These are phyloP conservation scores for Ellobium chinense DNA, from an alignment of 2,888 invertebrate genomes.

Conservation along the genomic window DNA sequence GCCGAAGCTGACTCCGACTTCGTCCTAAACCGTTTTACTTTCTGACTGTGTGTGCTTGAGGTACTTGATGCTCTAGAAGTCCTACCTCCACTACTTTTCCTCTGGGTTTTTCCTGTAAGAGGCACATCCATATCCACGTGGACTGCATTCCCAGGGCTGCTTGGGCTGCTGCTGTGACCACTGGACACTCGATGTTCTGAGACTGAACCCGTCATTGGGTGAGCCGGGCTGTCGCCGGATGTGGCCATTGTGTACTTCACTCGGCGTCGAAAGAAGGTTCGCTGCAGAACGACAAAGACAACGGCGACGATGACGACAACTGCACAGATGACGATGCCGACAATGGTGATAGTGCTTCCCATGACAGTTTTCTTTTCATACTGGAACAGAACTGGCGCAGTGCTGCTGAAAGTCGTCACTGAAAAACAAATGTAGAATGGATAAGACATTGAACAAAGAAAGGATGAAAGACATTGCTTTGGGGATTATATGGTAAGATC, in stretches of 20 bases:
- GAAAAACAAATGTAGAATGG: background rate
- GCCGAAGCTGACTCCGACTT: background rate
- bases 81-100: constrained; percentile 36
- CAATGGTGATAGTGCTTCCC: constrained; percentile 72
- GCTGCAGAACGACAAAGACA: constrained; percentile 69
- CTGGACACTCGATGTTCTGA: constrained; percentile 2
- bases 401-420: constrained; percentile 16
- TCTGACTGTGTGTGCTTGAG: constrained; percentile 60
- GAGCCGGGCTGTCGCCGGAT: constrained; percentile 64
- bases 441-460: too few relatives aligned
- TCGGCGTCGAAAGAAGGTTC: constrained; percentile 58
- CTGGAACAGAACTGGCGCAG: constrained; percentile 47
- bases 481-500: too few relatives aligned
- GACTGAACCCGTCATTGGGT: constrained; percentile 33
- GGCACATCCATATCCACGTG: constrained; percentile 71
- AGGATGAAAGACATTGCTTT: too few relatives aligned
- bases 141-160: constrained; percentile 51
- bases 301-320: constrained; percentile 66
- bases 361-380: constrained; percentile 56
- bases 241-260: constrained; percentile 70
- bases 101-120: constrained; percentile 57
- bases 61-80: constrained; percentile 61
- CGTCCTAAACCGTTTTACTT: background rate
- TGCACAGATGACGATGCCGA: constrained; percentile 73
- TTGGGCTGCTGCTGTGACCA: constrained; percentile 17